phyloP scores from a whole-genome alignment of 2,797 vertebrate species.

The Enteromius argenteus region DNA sequence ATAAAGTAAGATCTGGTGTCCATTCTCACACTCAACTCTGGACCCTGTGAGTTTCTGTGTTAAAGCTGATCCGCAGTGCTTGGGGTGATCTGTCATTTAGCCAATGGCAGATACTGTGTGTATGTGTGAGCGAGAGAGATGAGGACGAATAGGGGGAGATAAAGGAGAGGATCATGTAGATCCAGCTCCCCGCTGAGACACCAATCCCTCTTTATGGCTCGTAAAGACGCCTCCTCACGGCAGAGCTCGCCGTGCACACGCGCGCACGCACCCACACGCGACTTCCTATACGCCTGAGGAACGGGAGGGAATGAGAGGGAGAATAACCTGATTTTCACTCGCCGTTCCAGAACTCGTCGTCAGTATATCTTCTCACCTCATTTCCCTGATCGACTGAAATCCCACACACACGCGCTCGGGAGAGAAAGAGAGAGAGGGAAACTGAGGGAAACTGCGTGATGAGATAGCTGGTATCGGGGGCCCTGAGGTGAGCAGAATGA shows the following conservation, averaged over 20 bases:
- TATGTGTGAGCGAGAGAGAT: slow-evolving; percentile 10
- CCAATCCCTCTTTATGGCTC: slow-evolving; percentile 63
- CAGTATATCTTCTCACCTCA: slow-evolving; percentile 50
- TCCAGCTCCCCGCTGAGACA: slow-evolving; percentile 57
- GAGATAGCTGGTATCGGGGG: slow-evolving; percentile 45
- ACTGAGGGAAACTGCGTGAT: slow-evolving; percentile 28
- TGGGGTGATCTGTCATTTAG: slow-evolving; percentile 31
- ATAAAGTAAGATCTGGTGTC: not conserved
- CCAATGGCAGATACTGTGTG: slow-evolving; percentile 31
- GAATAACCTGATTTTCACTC: slow-evolving; percentile 73
- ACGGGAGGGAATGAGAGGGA: slow-evolving; percentile 47
- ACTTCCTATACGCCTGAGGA: slow-evolving; percentile 43
- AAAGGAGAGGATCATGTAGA: slow-evolving; percentile 56
- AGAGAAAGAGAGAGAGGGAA: slow-evolving; percentile 12
- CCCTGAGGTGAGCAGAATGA: slow-evolving; percentile 51
- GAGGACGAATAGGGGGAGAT: slow-evolving; percentile 34
- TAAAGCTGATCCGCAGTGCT: slow-evolving; percentile 29
- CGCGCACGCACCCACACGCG: slow-evolving; percentile 37
- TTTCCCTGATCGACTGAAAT: slow-evolving; percentile 49
- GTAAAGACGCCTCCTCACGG: slow-evolving; percentile 56
- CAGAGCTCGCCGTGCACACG: slow-evolving; percentile 19
- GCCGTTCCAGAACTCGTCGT: slow-evolving; percentile 25
- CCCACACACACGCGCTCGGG: slow-evolving; percentile 23
- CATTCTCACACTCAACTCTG: slow-evolving; percentile 1
- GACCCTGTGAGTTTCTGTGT: not conserved